These are phyloP conservation scores for Tragopan temminckii DNA, from an alignment of 2,797 vertebrate genomes.

Conservation along the genomic window DNA sequence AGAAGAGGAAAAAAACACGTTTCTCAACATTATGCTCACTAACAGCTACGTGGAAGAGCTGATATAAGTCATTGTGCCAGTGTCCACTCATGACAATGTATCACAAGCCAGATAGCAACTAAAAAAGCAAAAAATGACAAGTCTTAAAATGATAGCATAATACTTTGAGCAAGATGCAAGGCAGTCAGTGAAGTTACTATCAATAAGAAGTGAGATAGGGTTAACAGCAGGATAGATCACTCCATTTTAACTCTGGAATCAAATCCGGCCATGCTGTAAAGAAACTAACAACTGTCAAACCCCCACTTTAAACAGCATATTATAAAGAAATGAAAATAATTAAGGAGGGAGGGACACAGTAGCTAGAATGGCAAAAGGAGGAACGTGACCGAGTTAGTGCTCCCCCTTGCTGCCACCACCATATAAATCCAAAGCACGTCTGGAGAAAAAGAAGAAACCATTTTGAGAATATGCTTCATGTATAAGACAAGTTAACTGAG, in stretches of 20 bases:
- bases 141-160: background rate
- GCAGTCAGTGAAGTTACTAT: background rate
- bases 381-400: background rate
- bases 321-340: background rate
- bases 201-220: background rate
- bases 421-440: background rate
- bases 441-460: background rate
- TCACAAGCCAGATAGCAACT: background rate
- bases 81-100: background rate
- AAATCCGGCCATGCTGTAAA: background rate
- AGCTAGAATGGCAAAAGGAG: background rate
- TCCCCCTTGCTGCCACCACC: too few species aligned
- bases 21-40: background rate
- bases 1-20: background rate
- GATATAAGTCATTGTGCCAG: background rate
- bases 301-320: background rate
- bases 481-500: background rate
- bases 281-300: background rate
- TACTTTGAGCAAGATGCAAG: background rate
- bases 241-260: background rate
- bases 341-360: background rate
- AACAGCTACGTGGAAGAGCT: background rate
- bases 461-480: background rate
- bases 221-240: background rate
- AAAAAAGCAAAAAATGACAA: background rate